These are phyloP conservation scores for Ochlodes sylvanus DNA, from an alignment of 2,888 invertebrate species.

Conservation along the genomic window DNA sequence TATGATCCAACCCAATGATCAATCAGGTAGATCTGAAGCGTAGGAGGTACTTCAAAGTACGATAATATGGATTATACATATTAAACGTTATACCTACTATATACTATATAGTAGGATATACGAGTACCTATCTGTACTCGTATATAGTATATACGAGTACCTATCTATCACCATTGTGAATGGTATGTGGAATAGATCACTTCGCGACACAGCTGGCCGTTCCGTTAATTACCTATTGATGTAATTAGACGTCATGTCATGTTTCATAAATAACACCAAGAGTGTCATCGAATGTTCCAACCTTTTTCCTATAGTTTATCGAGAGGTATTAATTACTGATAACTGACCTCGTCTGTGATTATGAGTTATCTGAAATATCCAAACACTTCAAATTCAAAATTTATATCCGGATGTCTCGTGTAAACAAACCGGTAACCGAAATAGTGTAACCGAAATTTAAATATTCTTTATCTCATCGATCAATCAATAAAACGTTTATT, in stretches of 20 bases:
- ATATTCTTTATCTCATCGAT: no score
- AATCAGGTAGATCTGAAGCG: no score
- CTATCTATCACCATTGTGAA: not conserved
- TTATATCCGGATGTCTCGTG: no score
- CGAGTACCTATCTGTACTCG: no score
- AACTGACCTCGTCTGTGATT: no score
- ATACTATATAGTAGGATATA: no score
- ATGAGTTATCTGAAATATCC: no score
- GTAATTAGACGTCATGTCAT: conserved; percentile 27
- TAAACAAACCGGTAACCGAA: no score
- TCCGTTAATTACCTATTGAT: conserved; percentile 25
- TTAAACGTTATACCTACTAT: not conserved
- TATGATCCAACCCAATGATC: no score
- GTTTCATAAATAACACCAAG: conserved; percentile 11
- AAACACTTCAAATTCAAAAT: not conserved
- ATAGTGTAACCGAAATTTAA: no score
- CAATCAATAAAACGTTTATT: not conserved
- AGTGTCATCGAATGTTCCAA: not conserved
- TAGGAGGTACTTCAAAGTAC: not conserved
- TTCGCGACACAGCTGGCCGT: not conserved
- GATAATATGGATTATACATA: no score
- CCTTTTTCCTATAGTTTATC: not conserved
- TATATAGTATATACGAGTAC: not conserved
- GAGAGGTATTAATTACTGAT: not conserved
- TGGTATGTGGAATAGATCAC: not conserved